Base-by-base conservation (phyloP, 1,140 invertebrate species). In the Drosophila ercepeae region DNA sequence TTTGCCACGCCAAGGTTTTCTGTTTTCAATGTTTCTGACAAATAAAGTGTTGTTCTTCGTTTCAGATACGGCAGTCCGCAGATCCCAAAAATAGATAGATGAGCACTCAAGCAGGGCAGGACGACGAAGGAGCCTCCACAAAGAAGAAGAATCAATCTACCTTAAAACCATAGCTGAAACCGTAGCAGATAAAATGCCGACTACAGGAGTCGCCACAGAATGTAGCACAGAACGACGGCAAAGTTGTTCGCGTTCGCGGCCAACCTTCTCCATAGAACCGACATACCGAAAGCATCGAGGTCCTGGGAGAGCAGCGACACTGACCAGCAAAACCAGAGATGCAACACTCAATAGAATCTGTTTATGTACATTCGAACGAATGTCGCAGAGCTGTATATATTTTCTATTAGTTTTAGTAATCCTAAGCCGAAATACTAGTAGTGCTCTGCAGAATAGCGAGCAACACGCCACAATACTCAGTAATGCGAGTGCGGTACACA, bases 361-460 rank as follows among this genome's bases (percentile, higher is more conserved):
- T 86, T 86, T 84, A 81, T 77, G 72, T 63, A 76, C 46, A 86
- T 65, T 79, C 77, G 77, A 81, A 71, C 81, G 76, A 67, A 84
- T 84, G 81, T 81, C 81, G 81, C 63, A 61, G 55, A 79, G 81
- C 67, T 84, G 81, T 86, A 86, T 84, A 84, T 84, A 86, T 86
- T 84, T 86, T 84, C 61, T 84, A 84, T 84, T 84, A 84, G 82
- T 84, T 84, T 86, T 84, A 84, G 73, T 70, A 69, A 76, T 84
- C 19, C 61, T 84, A 86, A 55, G 63, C 83, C 58, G 55, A 60
- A 59, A 73, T 55, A 84, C 63, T 74, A 67, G 78, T 69, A 71
- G 59, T 81, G 81, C 81, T 76, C 52, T 51, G 11, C 25, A 63
- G 46, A 50, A 58, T 69, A 78, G 44, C 27, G 72, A 68, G 29